These are phyloP conservation scores for Gavia stellata DNA, from an alignment of 2,113 vertebrate genomes.

Conservation along the genomic window DNA sequence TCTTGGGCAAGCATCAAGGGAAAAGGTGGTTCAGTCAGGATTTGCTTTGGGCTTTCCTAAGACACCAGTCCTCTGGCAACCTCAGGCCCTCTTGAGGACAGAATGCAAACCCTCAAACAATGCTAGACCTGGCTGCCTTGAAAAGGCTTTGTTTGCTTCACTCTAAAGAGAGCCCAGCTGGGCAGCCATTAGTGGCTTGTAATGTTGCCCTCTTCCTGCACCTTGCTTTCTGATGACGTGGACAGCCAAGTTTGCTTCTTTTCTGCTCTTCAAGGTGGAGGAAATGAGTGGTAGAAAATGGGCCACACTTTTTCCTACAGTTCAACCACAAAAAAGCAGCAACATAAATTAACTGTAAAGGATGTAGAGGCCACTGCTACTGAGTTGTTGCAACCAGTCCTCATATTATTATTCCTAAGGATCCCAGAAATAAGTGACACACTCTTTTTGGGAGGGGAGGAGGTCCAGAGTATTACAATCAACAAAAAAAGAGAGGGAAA, in stretches of 20 bases:
- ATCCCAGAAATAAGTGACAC: neutral
- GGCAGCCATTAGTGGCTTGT: neutral
- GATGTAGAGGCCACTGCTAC: neutral
- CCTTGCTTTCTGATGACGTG: neutral
- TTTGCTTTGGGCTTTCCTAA: neutral
- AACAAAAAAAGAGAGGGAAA: neutral
- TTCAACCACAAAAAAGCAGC: neutral
- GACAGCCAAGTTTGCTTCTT: neutral
- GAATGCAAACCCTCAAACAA: neutral
- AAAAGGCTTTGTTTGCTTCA: neutral
- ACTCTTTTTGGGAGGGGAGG: fast-evolving
- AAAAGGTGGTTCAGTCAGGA: neutral
- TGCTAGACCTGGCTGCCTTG: neutral
- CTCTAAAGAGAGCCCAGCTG: neutral
- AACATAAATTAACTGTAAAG: neutral
- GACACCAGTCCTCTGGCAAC: neutral
- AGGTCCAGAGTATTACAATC: neutral
- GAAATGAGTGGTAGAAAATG: neutral
- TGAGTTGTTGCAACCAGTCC: neutral
- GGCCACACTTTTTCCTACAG: neutral
- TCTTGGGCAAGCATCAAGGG: neutral
- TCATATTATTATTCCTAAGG: neutral
- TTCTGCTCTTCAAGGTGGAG: neutral
- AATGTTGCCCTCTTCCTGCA: neutral
- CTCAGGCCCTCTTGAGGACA: neutral